Evolutionary conservation across 1,140 invertebrate genomes (phyloP), one percentile per base, ranked within the genome.

Genomic region (Whitmania pigra): DNA sequence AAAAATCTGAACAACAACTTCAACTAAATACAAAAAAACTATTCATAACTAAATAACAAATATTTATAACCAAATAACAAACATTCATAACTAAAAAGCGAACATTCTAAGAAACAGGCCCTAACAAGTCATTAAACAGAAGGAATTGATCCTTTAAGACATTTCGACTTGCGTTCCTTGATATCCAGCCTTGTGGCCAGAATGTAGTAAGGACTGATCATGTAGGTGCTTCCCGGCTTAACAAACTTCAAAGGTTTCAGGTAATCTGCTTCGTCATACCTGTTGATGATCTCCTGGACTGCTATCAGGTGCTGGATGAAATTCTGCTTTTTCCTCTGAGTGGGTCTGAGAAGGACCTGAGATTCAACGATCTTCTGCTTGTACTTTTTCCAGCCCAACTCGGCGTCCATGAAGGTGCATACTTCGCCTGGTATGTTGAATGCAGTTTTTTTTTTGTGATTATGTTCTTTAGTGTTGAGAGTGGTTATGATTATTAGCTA

Each of bases 381-480:
- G 57, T 63, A 63, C 57, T 63, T 22, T 18, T 63, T 63, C 57
- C 57, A 63, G 11, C 11, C 29, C 57, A 63, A 31, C 22, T 63
- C 57, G 0, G 22, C 29, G 1, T 63, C 57, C 22, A 63, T 63
- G 22, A 63, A 31, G 20, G 7, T 20, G 57, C 57, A 63, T 7
- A 63, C 43, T 13, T 49, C 43, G 0, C 43, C 43, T 49, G 43
- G 9, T 5, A 17, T 11, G 43, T 49, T 11, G 9, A 49, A 49
- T 17, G 43, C 15, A 49, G 2, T 36, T 36, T n/a, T n/a, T n/a
- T n/a, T n/a, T n/a, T 36, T 36, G 31, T 36, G 31, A 36, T 36
- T 36, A 36, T 36, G 31, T 36, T 6, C 31, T 36, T 36, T 36
- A 3, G 31, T 36, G 31, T 2, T 36, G 6, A 6, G 31, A 6